Base-by-base conservation (phyloP, 1,140 invertebrate genomes). In the Caerostris darwini region DNA sequence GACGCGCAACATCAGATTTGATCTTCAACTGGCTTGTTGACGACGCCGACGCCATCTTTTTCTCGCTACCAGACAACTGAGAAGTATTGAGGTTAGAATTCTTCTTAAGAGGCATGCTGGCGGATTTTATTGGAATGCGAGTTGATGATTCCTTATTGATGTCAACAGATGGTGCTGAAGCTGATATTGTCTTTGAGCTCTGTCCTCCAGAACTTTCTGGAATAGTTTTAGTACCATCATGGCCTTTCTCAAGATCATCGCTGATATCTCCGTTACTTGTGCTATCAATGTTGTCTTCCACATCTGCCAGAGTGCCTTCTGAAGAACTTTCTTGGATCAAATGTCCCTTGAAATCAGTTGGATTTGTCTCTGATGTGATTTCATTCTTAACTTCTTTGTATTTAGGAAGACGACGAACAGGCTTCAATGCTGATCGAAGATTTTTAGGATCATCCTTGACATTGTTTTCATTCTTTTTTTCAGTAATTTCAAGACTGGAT, bases 281-380 rank as follows among this genome's bases (percentile, higher is more conserved):
- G 34, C 50, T 50, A 12, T 90, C 88, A 57, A n/a, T 56, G 34
- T 90, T 90, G 57, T 90, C 88, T 90, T 90, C 88, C 3, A 90
- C 67, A 10, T 90, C 88, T 90, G 88, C 88, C 5, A 71, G 56
- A 12, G 14, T 14, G 6, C 59, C 69, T 58, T 90, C 88, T 7
- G 88, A 90, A 90, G 14, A 19, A 5, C 86, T 64, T 3, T 3
- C 59, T 19, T 50, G 58, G 7, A 17, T 12, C 8, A 50, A 12
- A 5, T 77, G 6, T 34, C 1, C 10, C 34, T 14, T 77, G 50
- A 53, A 14, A 50, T 50, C 10, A 3, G 14, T 50, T 77, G 12
- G 71, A 50, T 77, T 53, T 10, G 34, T 77, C 53, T 50, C 34
- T 1, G 53, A 12, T 0, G 5, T 7, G 53, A 34, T 34, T 50